Evolutionary conservation across 2,888 invertebrate genomes (phyloP), one percentile per base, ranked within the genome.

Genomic region (Latheticus oryzae): DNA sequence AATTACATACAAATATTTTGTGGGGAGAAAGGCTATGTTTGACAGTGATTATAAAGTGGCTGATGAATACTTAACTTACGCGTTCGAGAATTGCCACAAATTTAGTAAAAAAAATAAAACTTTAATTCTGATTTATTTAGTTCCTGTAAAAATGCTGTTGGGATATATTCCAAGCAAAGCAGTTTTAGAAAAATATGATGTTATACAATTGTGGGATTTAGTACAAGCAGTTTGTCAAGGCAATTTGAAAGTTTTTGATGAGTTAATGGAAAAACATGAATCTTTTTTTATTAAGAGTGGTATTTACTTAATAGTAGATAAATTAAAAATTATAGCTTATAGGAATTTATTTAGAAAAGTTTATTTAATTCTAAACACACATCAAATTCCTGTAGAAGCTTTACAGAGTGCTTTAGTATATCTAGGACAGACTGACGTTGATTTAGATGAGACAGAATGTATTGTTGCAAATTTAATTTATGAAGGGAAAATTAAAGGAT

Each of bases 11-110:
- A 92, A 92, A 73, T 97, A 97, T 78, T 98, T 95, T 80, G 94
- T 97, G 9, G 98, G 98, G 0, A 85, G 97, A 17, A 97, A 98
- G 77, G 94, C 96, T 1, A 97, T 99, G 95, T 99, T 98, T 76
- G 98, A 99, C 78, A 95, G 95, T 50, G 95, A 98, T 75, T 96
- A 96, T 74, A 89, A 90, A 76, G 85, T 87, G 78, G 98, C 98
- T 12, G 96, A 98, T 76, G 91, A 94, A 73, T 93, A 90, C 73
- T 79, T 99, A 12, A 89, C 93, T 0, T 99, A 89, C 78, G 97
- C 98, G 0, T 98, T 98, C 77, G 87, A 90, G 74, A 89, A 92
- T 71, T 97, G 98, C 71, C 94, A 95, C 66, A 84, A 82, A 58
- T 83, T 84, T 48, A 91, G 90, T 58, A 84, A 82, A 51, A 91